phyloP scores from a whole-genome alignment of 2,113 vertebrate genomes.

The Alces alces region DNA sequence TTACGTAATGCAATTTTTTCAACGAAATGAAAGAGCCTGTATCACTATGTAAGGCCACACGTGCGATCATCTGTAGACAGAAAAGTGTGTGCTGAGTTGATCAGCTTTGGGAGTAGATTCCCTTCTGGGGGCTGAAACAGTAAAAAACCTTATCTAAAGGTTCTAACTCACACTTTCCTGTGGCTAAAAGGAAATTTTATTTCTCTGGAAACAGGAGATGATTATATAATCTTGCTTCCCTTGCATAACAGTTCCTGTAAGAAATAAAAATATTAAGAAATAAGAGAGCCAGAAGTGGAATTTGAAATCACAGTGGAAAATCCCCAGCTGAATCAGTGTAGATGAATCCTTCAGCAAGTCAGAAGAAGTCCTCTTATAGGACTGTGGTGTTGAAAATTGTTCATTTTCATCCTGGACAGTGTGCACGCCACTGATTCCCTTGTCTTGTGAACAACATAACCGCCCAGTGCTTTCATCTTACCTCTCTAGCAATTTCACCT shows the following conservation, averaged over 20 bases:
- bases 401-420: background rate
- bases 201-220: background rate
- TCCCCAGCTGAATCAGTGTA: background rate
- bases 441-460: background rate
- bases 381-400: fast-evolving
- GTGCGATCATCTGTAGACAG: background rate
- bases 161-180: background rate
- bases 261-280: background rate
- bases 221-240: background rate
- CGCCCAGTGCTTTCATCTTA: too few relatives aligned
- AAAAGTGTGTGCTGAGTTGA: background rate
- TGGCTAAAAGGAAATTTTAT: background rate
- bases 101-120: background rate
- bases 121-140: background rate
- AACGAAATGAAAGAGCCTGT: background rate
- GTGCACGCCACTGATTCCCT: background rate
- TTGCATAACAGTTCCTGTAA: background rate
- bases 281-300: background rate
- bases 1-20: background rate
- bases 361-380: background rate
- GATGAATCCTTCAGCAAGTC: background rate
- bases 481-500: background rate
- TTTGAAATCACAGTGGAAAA: background rate
- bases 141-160: background rate
- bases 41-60: background rate